Conservation (phyloP, 2,113 vertebrate genomes). For the Egretta garzetta region DNA sequence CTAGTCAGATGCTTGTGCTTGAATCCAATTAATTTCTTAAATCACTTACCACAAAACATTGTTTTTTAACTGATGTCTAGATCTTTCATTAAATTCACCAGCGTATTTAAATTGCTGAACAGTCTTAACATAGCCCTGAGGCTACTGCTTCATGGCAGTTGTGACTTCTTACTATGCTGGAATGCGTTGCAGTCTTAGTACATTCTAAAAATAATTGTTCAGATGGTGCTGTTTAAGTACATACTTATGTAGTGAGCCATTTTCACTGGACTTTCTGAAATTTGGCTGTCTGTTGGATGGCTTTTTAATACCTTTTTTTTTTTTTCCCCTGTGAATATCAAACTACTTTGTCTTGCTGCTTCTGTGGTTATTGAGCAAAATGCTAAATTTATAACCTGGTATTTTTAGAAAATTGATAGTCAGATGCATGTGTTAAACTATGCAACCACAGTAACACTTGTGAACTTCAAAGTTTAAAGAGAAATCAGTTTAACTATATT, state of each 20-base stretch:
- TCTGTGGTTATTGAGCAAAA: constrained; percentile 10
- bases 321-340: background rate
- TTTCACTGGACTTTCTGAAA: constrained; percentile 31
- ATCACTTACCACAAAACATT: background rate
- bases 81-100: constrained; percentile 6
- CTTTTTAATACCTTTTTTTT: background rate
- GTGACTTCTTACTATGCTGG: constrained; percentile 40
- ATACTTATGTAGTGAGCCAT: constrained; percentile 28
- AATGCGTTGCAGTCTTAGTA: constrained; percentile 10
- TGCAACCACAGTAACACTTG: background rate
- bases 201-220: constrained; percentile 65
- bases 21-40: constrained; percentile 26
- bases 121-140: background rate
- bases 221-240: constrained; percentile 36
- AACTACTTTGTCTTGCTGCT: background rate
- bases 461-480: background rate
- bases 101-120: background rate
- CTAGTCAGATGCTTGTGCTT: background rate
- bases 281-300: background rate
- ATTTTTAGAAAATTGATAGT: background rate
- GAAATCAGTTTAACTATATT: background rate
- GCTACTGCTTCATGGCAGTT: constrained; percentile 43
- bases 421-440: background rate
- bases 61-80: background rate
- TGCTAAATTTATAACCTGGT: background rate